Conservation (phyloP, 1,140 invertebrate genomes). For the Drosophila biarmipes region DNA sequence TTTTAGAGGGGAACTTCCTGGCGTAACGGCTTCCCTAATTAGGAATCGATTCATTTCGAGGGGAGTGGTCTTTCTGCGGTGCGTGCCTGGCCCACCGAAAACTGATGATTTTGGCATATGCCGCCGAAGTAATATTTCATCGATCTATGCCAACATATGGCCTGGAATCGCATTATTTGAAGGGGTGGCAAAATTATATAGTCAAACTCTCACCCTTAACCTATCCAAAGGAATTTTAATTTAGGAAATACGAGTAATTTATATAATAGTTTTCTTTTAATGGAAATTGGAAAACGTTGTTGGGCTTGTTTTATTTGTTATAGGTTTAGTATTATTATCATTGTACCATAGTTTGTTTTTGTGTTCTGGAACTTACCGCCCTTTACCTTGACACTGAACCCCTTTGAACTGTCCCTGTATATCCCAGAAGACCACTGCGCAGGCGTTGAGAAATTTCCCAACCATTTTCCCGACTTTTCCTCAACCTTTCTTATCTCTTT, state of each 20-base stretch:
- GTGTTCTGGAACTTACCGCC: conserved; percentile 9
- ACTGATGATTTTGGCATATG: conserved; percentile 65
- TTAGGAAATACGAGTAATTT: background rate
- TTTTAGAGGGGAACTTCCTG: conserved; percentile 10
- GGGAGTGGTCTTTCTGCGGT: conserved; percentile 33
- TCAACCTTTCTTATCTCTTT: conserved; percentile 1
- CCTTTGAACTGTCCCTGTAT: conserved; percentile 40
- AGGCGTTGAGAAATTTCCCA: conserved; percentile 39
- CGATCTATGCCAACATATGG: conserved; percentile 43
- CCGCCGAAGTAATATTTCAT: conserved; percentile 46
- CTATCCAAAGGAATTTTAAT: background rate
- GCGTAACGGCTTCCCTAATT: conserved; percentile 63
- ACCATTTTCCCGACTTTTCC: conserved; percentile 28
- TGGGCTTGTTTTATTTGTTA: background rate
- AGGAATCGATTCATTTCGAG: conserved; percentile 60
- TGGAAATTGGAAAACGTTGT: too few relatives aligned
- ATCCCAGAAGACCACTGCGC: conserved; percentile 20
- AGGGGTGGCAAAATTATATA: background rate
- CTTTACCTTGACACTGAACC: conserved; percentile 73
- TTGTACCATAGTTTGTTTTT: background rate
- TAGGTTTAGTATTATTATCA: too few relatives aligned
- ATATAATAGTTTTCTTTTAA: background rate
- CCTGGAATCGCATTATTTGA: background rate
- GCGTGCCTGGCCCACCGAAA: conserved; percentile 21
- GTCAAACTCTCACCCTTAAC: background rate